Evolutionary conservation across 2,888 invertebrate genomes (phyloP).

Genomic region (Ophion obscuratus): DNA sequence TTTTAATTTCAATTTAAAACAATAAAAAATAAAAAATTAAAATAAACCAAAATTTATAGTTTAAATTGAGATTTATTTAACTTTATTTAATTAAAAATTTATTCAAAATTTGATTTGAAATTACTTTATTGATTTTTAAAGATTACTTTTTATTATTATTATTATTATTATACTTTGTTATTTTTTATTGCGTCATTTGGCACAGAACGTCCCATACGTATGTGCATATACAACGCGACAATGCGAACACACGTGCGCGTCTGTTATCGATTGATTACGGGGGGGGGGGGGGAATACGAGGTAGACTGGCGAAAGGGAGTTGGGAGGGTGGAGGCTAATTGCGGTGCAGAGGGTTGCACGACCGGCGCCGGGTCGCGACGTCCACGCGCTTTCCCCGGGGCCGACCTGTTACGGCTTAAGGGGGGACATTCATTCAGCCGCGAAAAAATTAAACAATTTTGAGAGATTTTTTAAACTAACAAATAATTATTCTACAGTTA

Average conservation of each 20-base stretch:
- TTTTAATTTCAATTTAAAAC: no score
- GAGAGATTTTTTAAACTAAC: no score
- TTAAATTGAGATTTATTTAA: no score
- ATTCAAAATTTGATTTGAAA: no score
- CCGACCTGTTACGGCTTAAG: slow-evolving; percentile 55
- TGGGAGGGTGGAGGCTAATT: background rate
- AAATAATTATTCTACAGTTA: no score
- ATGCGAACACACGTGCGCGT: slow-evolving; percentile 25
- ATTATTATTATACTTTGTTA: no score
- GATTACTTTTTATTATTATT: no score
- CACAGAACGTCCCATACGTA: background rate
- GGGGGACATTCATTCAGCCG: background rate
- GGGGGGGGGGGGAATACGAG: background rate
- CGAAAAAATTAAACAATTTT: no score
- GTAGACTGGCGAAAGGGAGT: background rate
- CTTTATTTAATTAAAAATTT: no score
- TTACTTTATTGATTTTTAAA: no score
- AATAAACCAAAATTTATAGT: no score
- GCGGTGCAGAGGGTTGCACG: slow-evolving; percentile 30
- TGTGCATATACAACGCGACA: background rate
- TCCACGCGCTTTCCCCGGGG: slow-evolving; percentile 29
- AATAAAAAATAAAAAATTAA: no score
- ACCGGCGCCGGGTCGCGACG: slow-evolving; percentile 55
- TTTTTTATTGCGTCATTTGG: background rate
- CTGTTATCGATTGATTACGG: slow-evolving; percentile 35